Conservation (phyloP, 2,797 vertebrate genomes). For the Manis javanica region DNA sequence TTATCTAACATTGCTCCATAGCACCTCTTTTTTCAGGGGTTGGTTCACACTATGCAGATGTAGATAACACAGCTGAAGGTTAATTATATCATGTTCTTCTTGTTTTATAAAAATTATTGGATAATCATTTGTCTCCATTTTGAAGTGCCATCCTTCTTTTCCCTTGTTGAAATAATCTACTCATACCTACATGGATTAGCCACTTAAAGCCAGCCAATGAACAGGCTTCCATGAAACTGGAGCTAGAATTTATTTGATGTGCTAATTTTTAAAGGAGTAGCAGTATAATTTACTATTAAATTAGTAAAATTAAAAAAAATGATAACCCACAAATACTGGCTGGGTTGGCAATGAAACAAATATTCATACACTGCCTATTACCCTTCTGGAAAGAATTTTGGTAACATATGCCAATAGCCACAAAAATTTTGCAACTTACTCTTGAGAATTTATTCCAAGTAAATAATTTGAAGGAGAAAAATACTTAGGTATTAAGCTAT, state of each 20-base stretch:
- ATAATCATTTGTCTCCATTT: slow-evolving; percentile 21
- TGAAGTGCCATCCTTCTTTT: not conserved
- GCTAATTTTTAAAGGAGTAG: slow-evolving; percentile 47
- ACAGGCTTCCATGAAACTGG: not conserved
- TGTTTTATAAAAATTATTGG: slow-evolving; percentile 6
- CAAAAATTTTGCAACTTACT: slow-evolving; percentile 58
- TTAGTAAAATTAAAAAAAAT: slow-evolving; percentile 41
- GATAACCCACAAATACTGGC: slow-evolving; percentile 35
- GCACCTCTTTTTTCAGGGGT: not conserved
- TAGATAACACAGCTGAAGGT: not conserved
- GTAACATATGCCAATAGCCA: slow-evolving; percentile 55
- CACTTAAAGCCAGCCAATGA: slow-evolving; percentile 33
- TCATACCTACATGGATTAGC: not conserved
- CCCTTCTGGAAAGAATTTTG: slow-evolving; percentile 64
- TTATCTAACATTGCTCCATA: not conserved
- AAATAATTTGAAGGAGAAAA: slow-evolving; percentile 66
- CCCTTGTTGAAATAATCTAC: slow-evolving; percentile 22
- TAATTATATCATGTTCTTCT: not conserved
- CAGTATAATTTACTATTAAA: slow-evolving; percentile 37
- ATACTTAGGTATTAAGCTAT: slow-evolving; percentile 47
- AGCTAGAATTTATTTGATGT: slow-evolving; percentile 5
- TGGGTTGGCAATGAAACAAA: slow-evolving; percentile 53
- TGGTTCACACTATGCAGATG: not conserved
- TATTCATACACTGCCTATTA: slow-evolving; percentile 45
- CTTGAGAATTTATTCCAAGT: slow-evolving; percentile 38